These are phyloP conservation scores for Corythoichthys haematopterus DNA, from an alignment of 2,113 vertebrate genomes.

Conservation along the genomic window DNA sequence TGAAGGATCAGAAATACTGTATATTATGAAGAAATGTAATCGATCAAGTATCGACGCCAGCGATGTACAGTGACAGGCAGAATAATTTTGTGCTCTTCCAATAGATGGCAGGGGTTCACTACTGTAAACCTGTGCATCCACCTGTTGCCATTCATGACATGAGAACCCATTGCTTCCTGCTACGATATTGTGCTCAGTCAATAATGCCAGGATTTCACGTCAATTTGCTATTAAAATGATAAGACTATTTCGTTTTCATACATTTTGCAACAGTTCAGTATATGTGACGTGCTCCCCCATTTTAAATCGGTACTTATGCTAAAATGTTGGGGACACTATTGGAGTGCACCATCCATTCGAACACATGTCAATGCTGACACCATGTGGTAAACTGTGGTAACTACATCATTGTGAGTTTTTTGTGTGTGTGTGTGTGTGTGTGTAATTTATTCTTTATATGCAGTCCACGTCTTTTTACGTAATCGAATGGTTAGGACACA, in stretches of 20 bases:
- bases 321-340: background rate
- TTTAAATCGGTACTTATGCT: too few species aligned
- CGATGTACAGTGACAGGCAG: background rate
- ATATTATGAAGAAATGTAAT: background rate
- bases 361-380: slow-evolving; percentile 37
- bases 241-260: background rate
- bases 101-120: background rate
- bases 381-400: slow-evolving; percentile 36
- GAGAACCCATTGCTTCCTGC: background rate
- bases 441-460: too few species aligned
- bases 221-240: background rate
- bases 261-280: background rate
- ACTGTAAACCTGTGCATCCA: background rate
- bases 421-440: too few species aligned
- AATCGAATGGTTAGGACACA: too few species aligned
- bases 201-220: background rate
- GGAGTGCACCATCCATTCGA: too few species aligned
- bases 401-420: slow-evolving; percentile 1
- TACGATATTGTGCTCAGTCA: background rate
- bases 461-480: too few species aligned
- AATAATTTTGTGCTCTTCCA: background rate
- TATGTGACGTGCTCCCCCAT: too few species aligned
- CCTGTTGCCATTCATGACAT: background rate
- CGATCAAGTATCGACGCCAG: background rate
- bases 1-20: background rate